These are phyloP conservation scores for Creontiades dilutus DNA, from an alignment of 2,888 invertebrate species.

Conservation along the genomic window DNA sequence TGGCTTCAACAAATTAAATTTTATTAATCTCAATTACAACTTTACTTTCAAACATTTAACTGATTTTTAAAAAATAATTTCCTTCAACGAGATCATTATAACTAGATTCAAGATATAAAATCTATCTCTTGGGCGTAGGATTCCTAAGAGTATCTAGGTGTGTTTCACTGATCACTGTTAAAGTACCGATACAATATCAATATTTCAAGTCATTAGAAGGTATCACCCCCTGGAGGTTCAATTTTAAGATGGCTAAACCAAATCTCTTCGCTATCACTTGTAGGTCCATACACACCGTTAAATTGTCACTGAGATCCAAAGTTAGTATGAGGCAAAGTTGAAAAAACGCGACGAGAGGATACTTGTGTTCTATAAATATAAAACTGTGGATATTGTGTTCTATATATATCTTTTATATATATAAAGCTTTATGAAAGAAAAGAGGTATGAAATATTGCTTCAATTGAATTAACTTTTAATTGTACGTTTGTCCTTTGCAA, in stretches of 20 bases:
- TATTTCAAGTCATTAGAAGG: neutral
- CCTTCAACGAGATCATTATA: too few relatives aligned
- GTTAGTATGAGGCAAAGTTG: neutral
- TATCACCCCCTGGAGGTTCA: conserved; percentile 22
- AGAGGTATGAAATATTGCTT: neutral
- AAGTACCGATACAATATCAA: too few relatives aligned
- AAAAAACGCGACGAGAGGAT: neutral
- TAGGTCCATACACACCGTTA: conserved; percentile 5
- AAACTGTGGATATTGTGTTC: too few relatives aligned
- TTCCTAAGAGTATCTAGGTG: too few relatives aligned
- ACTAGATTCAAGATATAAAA: too few relatives aligned
- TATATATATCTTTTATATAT: too few relatives aligned
- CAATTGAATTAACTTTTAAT: neutral
- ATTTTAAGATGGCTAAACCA: conserved; percentile 13
- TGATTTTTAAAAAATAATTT: too few relatives aligned
- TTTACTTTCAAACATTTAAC: too few relatives aligned
- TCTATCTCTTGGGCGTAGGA: too few relatives aligned
- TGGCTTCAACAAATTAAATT: too few relatives aligned
- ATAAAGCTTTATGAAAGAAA: neutral
- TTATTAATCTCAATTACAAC: too few relatives aligned
- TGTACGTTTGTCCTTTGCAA: neutral
- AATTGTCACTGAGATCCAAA: conserved; percentile 16
- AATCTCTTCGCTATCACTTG: conserved; percentile 11
- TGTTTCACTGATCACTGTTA: too few relatives aligned
- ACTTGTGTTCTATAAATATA: neutral